Evolutionary conservation across 2,113 vertebrate genomes (phyloP).

Genomic region (Mionectes macconnelli): DNA sequence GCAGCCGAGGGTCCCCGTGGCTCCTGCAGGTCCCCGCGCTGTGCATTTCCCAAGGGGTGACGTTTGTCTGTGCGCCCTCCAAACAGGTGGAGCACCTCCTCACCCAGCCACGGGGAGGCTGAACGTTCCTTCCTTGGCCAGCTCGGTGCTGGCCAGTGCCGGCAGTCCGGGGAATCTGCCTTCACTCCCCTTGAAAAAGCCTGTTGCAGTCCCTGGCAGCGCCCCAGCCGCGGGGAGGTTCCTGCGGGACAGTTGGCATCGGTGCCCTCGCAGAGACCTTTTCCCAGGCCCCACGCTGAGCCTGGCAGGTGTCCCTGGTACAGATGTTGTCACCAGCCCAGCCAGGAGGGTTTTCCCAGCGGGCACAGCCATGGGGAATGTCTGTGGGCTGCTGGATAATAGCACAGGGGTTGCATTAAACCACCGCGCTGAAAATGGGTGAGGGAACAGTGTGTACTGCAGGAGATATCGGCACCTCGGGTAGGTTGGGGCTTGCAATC

Average conservation of each 20-base stretch:
- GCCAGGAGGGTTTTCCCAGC: not conserved
- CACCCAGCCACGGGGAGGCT: not conserved
- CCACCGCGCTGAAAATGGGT: not conserved
- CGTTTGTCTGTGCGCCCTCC: not conserved
- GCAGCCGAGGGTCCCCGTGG: not conserved
- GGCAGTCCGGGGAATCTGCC: not conserved
- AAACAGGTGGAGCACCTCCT: not conserved
- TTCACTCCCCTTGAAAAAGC: not conserved
- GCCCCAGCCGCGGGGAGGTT: not conserved
- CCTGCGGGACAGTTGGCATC: not conserved
- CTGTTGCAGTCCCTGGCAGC: not conserved
- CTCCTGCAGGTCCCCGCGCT: not conserved
- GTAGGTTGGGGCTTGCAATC: not conserved
- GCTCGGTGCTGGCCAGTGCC: not conserved
- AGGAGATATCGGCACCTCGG: rapidly evolving
- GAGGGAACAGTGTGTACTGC: not conserved
- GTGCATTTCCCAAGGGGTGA: not conserved
- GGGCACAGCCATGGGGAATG: not conserved
- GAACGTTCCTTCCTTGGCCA: not conserved
- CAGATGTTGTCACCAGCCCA: not conserved
- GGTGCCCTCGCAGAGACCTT: not conserved
- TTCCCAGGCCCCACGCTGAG: not conserved
- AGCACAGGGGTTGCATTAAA: not conserved
- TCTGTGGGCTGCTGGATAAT: not conserved
- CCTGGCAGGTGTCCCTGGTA: not conserved